Evolutionary conservation across 2,888 invertebrate species (phyloP), one percentile per base, ranked within the genome.

Genomic region (Torymus tubicola): DNA sequence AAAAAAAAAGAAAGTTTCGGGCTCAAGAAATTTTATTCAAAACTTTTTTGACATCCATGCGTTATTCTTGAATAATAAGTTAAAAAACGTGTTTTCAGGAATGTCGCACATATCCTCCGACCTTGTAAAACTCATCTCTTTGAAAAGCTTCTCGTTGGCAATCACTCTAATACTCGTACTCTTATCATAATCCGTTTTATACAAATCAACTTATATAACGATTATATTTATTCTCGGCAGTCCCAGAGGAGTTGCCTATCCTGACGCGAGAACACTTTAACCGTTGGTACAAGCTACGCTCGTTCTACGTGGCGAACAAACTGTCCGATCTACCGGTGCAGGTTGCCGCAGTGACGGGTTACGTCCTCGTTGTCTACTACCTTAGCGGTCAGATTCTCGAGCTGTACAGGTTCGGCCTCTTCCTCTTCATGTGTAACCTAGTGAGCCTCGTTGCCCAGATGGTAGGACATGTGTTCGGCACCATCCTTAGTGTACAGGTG

Each of bases 311-410:
- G 21, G 95, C 97, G 12, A 95, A 95, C 67, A 94, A 96, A 5
- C 90, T 96, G 70, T 94, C 96, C 0, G 96, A 97, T 87, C 92
- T 98, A 85, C 98, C 97, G 0, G 94, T 95, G 83, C 97, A 97
- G 92, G 91, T 92, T 67, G 75, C 87, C 18, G 91, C 92, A 86
- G 96, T 97, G 0, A 89, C 96, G 12, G 90, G 94, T 8, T 98
- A 96, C 87, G 94, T 95, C 10, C 89, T 93, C 78, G 94, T 97
- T 70, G 95, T 96, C 0, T 98, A 97, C 91, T 94, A 94, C 91
- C 92, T 98, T 93, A 98, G 98, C 0, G 94, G 94, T 21, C 98
- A 98, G 88, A 96, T 98, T 0, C 88, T 92, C n/a, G 97, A 98
- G 85, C 85, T 93, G 0, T 91, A 92, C 84, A 93, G 98, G 78